phyloP scores from a whole-genome alignment of 2,113 vertebrate genomes.

The Isichthys henryi region DNA sequence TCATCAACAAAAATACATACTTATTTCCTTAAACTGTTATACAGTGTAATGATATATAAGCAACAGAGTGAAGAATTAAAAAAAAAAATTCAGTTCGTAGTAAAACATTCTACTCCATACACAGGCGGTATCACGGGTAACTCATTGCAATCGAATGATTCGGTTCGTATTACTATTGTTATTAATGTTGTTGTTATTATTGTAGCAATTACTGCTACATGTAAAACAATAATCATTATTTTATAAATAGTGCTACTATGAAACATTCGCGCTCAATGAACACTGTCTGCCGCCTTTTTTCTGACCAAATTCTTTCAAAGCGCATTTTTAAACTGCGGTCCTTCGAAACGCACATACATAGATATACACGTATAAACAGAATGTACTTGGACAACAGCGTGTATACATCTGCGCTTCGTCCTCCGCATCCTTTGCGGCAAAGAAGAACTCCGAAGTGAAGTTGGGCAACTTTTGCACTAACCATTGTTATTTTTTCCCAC shows the following conservation, averaged over 20 bases:
- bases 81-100: background rate
- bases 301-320: background rate
- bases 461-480: background rate
- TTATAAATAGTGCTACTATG: background rate
- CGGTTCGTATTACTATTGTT: background rate
- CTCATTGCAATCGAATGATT: background rate
- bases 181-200: conserved; percentile 9
- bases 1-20: background rate
- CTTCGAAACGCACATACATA: background rate
- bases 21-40: background rate
- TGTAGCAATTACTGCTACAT: background rate
- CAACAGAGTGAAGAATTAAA: background rate
- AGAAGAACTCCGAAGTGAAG: background rate
- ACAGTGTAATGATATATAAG: background rate
- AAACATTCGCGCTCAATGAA: background rate
- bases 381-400: background rate
- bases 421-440: background rate
- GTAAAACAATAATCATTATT: background rate
- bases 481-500: background rate
- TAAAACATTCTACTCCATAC: background rate
- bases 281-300: background rate
- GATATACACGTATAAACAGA: background rate
- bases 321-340: background rate
- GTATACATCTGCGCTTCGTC: background rate
- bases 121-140: background rate